Evolutionary conservation across 2,113 vertebrate species (phyloP).

Genomic region (Hucho hucho): DNA sequence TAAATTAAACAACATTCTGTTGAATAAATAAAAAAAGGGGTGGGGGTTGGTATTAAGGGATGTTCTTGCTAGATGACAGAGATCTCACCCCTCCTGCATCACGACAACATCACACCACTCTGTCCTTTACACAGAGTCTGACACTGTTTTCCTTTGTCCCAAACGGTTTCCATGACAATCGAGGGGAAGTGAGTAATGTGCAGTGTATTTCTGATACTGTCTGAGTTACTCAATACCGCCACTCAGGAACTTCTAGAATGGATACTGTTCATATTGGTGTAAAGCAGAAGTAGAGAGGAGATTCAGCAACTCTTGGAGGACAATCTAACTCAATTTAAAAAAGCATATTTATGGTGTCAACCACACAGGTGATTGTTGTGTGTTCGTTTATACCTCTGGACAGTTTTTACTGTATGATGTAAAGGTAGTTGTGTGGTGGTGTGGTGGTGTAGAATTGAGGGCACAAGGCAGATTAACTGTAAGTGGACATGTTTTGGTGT

Average conservation of each 20-base stretch:
- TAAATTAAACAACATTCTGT: no score
- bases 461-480: not conserved
- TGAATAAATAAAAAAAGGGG: no score
- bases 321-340: no score
- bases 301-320: no score
- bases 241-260: constrained; percentile 1
- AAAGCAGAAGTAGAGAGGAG: not conserved
- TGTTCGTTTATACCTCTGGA: not conserved
- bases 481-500: not conserved
- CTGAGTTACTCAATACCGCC: constrained; percentile 18
- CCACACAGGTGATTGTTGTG: constrained; percentile 2
- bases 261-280: not conserved
- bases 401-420: constrained; percentile 6
- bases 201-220: constrained; percentile 6
- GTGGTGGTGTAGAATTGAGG: not conserved
- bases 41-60: not conserved
- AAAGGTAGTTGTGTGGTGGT: not conserved
- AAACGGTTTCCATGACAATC: constrained; percentile 23
- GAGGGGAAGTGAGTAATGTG: constrained; percentile 32
- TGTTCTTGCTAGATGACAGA: not conserved
- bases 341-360: no score
- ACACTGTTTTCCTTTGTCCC: constrained; percentile 14
- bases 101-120: not conserved
- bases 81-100: not conserved
- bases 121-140: not conserved